Base-by-base conservation (phyloP, 2,888 invertebrate genomes). In the Lycia hirtaria region DNA sequence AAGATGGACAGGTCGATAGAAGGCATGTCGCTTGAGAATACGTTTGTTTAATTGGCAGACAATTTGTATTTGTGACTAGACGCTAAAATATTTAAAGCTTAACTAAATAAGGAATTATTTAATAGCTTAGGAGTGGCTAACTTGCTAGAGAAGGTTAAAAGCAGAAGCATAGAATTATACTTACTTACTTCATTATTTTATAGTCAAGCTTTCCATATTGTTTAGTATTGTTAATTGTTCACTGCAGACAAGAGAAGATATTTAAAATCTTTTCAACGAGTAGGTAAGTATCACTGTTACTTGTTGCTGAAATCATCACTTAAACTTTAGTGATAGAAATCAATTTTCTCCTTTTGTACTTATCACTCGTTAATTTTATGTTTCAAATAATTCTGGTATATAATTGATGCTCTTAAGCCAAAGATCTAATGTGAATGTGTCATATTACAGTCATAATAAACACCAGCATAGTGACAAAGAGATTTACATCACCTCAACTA, bases 401-500 rank as follows among this genome's bases (percentile, higher is more conserved):
- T n/a, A n/a, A n/a, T n/a, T n/a, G n/a, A n/a, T 24, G 3, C 5
- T 5, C 26, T 28, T 15, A 35, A 15, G 40, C 38, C 14, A 24
- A 2, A 55, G 12, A 32, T 45, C 17, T 7, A 17, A 24, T 14
- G n/a, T 24, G 38, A 56, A 56, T 45, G 51, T 40, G 43, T 7
- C 32, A 37, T 9, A 48, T 49, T 48, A 43, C 40, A 44, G 43
- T 22, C 33, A 22, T 48, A 47, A 53, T 44, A 53, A 45, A n/a
- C 19, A 17, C 45, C 12, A 4, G 35, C 9, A 10, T 35, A 37
- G 43, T 37, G 45, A 35, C 41, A 48, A 54, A 33, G 41, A 33
- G 30, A 45, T 50, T 44, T 40, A 56, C 45, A 40, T 51, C 51
- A 26, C 50, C 51, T 50, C 38, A 30, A 49, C 35, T 22, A 50